These are phyloP conservation scores for Cancer borealis DNA, from an alignment of 2,888 invertebrate genomes.

Conservation along the genomic window DNA sequence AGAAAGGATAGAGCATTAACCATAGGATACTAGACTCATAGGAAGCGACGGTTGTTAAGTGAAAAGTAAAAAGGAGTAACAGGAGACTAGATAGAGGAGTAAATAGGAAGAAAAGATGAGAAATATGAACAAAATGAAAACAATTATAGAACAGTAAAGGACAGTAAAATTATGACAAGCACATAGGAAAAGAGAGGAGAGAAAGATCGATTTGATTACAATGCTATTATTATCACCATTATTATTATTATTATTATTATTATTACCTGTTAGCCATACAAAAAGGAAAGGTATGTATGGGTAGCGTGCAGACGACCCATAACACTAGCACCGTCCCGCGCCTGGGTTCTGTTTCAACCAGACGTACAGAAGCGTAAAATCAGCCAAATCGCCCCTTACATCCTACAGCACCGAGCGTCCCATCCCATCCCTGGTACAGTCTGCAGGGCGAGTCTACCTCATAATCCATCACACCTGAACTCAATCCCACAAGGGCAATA, in stretches of 20 bases:
- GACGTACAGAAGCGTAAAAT: neutral
- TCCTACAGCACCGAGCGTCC: neutral
- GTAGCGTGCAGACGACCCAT: neutral
- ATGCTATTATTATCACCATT: neutral
- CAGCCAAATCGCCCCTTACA: neutral
- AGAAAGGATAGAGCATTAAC: neutral
- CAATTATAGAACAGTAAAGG: neutral
- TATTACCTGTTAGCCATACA: neutral
- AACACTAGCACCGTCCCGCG: neutral
- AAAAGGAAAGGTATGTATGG: neutral
- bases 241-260: neutral
- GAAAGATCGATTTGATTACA: neutral
- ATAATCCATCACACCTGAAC: conserved; percentile 40
- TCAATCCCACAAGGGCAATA: conserved; percentile 17
- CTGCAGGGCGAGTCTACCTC: neutral
- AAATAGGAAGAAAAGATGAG: neutral
- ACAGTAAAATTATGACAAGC: neutral
- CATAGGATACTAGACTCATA: neutral
- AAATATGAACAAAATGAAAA: neutral
- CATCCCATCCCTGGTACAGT: neutral
- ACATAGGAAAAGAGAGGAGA: neutral
- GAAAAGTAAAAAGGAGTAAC: neutral
- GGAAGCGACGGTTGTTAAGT: neutral
- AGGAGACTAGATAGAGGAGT: neutral
- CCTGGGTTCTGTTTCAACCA: neutral